These are phyloP conservation scores for Serinus canaria DNA, from an alignment of 2,113 vertebrate genomes.

Conservation along the genomic window DNA sequence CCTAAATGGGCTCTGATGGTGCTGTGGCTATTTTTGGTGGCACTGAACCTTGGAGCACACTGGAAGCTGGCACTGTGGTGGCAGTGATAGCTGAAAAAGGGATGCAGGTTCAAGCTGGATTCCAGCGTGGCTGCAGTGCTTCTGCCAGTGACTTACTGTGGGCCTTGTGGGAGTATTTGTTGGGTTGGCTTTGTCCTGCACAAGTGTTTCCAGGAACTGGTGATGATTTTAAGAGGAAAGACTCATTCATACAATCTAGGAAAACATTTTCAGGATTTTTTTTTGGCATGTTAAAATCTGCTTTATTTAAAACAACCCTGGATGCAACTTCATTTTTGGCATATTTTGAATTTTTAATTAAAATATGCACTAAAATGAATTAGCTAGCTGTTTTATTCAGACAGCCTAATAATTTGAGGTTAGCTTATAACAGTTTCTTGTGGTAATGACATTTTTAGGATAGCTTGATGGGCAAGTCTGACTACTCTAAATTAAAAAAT, in stretches of 20 bases:
- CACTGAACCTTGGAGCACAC: neutral
- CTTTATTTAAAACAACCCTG: neutral
- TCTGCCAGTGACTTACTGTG: neutral
- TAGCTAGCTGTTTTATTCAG: neutral
- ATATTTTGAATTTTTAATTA: neutral
- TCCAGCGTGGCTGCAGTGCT: neutral
- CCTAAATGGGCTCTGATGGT: neutral
- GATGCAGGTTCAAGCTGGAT: neutral
- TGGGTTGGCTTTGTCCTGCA: neutral
- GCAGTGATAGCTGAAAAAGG: neutral
- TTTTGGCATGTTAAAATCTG: neutral
- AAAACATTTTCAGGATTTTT: neutral
- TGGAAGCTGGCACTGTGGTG: neutral
- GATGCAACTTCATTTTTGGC: neutral
- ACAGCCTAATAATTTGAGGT: neutral
- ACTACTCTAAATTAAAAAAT: neutral
- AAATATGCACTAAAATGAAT: neutral
- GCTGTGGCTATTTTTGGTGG: neutral
- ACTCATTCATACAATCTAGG: neutral
- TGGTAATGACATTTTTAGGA: neutral
- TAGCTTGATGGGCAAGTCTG: neutral
- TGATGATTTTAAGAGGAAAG: neutral
- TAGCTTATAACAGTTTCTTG: neutral
- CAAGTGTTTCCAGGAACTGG: neutral
- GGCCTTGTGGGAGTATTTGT: neutral